Conservation (phyloP, 2,113 vertebrate species). For the Gobio gobio region DNA sequence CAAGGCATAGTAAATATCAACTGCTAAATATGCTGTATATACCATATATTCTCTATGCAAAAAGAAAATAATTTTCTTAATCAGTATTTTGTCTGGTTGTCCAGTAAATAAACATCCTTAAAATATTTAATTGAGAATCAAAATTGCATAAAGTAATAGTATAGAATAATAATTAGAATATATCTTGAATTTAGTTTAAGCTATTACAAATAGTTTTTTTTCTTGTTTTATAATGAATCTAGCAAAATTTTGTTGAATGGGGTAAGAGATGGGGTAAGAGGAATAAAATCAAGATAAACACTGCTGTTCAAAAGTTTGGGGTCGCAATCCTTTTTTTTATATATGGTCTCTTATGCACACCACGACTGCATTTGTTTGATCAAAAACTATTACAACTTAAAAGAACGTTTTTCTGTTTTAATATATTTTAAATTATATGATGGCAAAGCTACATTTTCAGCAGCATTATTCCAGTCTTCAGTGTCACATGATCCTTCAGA, state of each 20-base stretch:
- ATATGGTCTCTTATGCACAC: neutral
- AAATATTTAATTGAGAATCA: neutral
- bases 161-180: neutral
- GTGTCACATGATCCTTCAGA: neutral
- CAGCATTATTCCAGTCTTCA: neutral
- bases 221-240: neutral
- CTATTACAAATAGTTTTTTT: neutral
- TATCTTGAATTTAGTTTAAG: neutral
- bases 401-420: neutral
- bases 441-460: neutral
- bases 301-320: neutral
- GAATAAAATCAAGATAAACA: neutral
- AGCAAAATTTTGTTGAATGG: neutral
- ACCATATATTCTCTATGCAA: too few relatives aligned
- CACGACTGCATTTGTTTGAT: neutral
- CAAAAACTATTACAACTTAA: too few relatives aligned
- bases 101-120: neutral
- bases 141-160: neutral
- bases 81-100: neutral
- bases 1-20: too few relatives aligned
- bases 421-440: too few relatives aligned
- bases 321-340: neutral
- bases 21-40: too few relatives aligned
- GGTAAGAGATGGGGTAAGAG: neutral
- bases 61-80: neutral